Conservation (phyloP, 1,140 invertebrate genomes). For the Nomia melanderi region DNA sequence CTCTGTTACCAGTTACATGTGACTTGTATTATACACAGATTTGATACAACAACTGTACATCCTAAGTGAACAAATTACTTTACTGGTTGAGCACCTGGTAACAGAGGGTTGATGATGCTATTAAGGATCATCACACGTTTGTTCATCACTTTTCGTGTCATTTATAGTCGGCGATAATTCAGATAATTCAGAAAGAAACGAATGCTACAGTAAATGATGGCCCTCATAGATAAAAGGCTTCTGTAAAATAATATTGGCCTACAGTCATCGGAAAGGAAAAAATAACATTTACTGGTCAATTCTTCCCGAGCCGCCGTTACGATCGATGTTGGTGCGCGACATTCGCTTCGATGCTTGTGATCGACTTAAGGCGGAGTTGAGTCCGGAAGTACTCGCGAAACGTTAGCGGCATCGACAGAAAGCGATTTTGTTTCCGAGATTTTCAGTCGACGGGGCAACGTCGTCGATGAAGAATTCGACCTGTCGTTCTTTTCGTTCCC, state of each 20-base stretch:
- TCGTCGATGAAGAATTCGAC: not conserved
- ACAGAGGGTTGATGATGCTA: not conserved
- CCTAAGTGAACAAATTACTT: not conserved
- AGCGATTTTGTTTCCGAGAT: not conserved
- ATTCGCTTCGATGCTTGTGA: not conserved
- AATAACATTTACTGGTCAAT: not conserved
- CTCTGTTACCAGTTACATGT: too few species aligned
- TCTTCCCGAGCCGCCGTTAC: not conserved
- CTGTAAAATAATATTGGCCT: not conserved
- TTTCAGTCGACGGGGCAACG: not conserved
- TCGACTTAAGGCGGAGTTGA: not conserved
- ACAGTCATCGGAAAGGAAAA: not conserved
- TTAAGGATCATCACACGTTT: not conserved
- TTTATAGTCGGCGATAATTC: not conserved
- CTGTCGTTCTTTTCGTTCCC: conserved; percentile 10
- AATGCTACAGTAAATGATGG: too few species aligned
- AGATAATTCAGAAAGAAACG: not conserved
- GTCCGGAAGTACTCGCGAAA: not conserved
- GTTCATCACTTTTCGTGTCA: not conserved
- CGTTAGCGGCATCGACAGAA: conserved; percentile 14
- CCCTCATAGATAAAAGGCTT: too few species aligned
- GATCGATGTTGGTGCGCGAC: not conserved
- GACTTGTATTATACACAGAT: too few species aligned
- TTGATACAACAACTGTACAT: not conserved
- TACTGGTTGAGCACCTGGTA: not conserved